Evolutionary conservation across 2,888 invertebrate species (phyloP).

Genomic region (Oxytorus armatus): DNA sequence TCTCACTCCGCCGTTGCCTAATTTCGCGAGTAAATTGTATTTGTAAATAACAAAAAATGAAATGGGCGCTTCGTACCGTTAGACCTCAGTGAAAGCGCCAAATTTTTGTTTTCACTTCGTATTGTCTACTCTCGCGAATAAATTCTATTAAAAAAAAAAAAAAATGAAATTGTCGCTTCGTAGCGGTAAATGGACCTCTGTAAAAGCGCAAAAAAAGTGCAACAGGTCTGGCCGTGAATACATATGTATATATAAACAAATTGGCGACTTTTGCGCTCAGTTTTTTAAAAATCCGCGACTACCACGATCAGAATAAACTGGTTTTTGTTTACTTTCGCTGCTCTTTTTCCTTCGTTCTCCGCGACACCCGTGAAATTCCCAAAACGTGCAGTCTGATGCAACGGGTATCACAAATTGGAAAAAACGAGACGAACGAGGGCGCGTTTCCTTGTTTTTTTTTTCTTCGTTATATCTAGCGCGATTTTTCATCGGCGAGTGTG

Average conservation of each 20-base stretch:
- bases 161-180: conserved; percentile 25
- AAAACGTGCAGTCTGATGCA: conserved; percentile 62
- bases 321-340: background rate
- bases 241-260: background rate
- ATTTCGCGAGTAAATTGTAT: too few species aligned
- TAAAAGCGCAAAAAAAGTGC: conserved; percentile 49
- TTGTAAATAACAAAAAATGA: too few species aligned
- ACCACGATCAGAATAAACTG: background rate
- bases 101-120: too few species aligned
- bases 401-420: conserved; percentile 58
- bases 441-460: too few species aligned
- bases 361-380: conserved; percentile 45
- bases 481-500: too few species aligned
- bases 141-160: background rate
- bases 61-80: too few species aligned
- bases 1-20: too few species aligned
- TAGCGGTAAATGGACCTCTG: conserved; percentile 43
- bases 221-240: conserved; percentile 33
- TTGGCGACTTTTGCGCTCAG: conserved; percentile 25
- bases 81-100: too few species aligned
- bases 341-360: background rate
- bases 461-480: background rate
- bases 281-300: background rate
- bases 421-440: background rate
- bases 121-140: background rate